Conservation (phyloP, 2,888 invertebrate genomes). For the Epistrophe grossulariae region DNA sequence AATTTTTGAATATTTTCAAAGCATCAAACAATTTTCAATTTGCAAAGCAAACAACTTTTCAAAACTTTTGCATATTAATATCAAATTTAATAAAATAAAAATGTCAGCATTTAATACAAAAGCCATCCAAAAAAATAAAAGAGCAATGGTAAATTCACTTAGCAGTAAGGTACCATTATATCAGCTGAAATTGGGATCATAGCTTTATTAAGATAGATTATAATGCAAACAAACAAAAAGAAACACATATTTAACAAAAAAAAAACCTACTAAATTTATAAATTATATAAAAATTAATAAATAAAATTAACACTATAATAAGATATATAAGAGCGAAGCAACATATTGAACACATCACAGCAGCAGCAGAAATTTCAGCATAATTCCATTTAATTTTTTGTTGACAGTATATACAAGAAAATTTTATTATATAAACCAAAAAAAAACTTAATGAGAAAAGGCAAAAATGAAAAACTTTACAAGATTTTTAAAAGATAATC, state of each 20-base stretch:
- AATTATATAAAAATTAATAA: conserved; percentile 45
- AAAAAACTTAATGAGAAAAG: not conserved
- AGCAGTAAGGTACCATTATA: conserved; percentile 85
- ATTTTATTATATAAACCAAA: conserved; percentile 21
- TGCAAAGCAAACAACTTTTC: too few relatives aligned
- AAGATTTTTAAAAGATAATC: conserved; percentile 28
- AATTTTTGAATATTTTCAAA: too few relatives aligned
- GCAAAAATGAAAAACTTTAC: conserved; percentile 2
- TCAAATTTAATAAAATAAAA: not conserved
- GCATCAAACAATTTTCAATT: too few relatives aligned
- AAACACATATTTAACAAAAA: conserved; percentile 72
- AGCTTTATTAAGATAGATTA: conserved; percentile 87
- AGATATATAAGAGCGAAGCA: conserved; percentile 59
- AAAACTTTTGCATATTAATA: not conserved
- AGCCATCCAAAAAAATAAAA: conserved; percentile 67
- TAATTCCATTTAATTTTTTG: conserved; percentile 40
- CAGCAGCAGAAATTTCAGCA: conserved; percentile 57
- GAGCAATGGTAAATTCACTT: conserved; percentile 84
- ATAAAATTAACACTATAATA: conserved; percentile 54
- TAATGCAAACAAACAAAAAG: conserved; percentile 59
- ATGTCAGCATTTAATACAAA: conserved; percentile 15
- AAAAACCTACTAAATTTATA: conserved; percentile 64
- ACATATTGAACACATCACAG: conserved; percentile 60
- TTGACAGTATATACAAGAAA: conserved; percentile 57
- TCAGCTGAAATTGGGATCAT: conserved; percentile 87